Evolutionary conservation across 2,113 vertebrate genomes (phyloP), one percentile per base, ranked within the genome.

Genomic region (Atractosteus spatula): DNA sequence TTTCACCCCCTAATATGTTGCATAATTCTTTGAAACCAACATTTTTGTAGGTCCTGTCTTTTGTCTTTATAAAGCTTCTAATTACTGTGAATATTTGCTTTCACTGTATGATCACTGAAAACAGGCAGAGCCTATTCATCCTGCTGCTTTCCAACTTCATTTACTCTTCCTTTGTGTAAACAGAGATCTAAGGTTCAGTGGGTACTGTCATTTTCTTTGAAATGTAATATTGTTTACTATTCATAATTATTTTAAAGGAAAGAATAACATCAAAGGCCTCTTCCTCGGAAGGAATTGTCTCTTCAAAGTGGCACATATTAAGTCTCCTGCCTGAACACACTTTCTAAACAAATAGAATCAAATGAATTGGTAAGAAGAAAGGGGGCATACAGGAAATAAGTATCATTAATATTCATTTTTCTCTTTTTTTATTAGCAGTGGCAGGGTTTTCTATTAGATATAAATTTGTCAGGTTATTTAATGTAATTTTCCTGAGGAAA

Each of bases 171-270:
- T 16, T 8, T 12, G 66, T 55, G 29, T 68, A 72, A 68, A 55
- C 55, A n/a, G 61, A 72, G 62, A 70, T 77, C 66, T 75, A 59
- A 72, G 66, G 47, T 67, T 41, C 44, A 7, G 55, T n/a, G 69
- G 42, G 42, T 3, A 54, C 41, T 17, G 66, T 43, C 59, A 73
- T 77, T 79, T 70, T 80, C 71, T 78, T 75, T 71, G 69, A 80
- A 76, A 75, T 70, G 68, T 62, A 73, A 66, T 78, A 74, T 77
- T 73, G 74, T 65, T 59, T 74, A 75, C 76, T 41, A 74, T 83
- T 86, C 81, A 88, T 87, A 74, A 84, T 86, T 89, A 83, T 90
- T 86, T 85, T 65, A 89, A 83, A 80, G 73, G 76, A 65, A 74
- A 71, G 41, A 12, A 54, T 69, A 76, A 82, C 87, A 86, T 89